Evolutionary conservation across 2,888 invertebrate species (phyloP).

Genomic region (Bombylius major): DNA sequence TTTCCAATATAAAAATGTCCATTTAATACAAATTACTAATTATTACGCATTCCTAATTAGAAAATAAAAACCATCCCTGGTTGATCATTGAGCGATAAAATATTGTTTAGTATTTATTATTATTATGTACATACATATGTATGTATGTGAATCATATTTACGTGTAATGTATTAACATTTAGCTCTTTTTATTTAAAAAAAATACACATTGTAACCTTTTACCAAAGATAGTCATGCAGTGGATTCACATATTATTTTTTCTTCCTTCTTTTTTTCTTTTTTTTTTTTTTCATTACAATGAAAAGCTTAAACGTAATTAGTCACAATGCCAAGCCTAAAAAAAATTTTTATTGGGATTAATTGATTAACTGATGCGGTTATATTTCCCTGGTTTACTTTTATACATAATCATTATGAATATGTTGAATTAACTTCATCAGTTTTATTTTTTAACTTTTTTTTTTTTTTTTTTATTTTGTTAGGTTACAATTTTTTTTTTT

Average conservation of each 20-base stretch:
- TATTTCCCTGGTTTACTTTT: background rate
- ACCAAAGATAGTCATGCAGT: too few relatives aligned
- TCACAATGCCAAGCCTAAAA: slow-evolving; percentile 13
- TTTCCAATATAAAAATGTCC: background rate
- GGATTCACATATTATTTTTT: too few relatives aligned
- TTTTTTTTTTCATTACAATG: too few relatives aligned
- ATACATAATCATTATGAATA: too few relatives aligned
- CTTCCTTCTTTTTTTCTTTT: too few relatives aligned
- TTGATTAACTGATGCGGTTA: slow-evolving; percentile 11
- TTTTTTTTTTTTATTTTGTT: slow-evolving; percentile 2
- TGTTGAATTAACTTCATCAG: background rate
- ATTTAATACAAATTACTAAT: slow-evolving; percentile 12
- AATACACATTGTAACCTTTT: too few relatives aligned
- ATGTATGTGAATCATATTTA: too few relatives aligned
- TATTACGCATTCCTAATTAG: slow-evolving; percentile 12
- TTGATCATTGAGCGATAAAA: slow-evolving; percentile 12
- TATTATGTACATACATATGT: too few relatives aligned
- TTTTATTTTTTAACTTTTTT: background rate
- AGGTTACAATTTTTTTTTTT: slow-evolving; percentile 9
- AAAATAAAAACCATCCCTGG: slow-evolving; percentile 9
- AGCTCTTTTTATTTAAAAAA: too few relatives aligned
- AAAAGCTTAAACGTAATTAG: slow-evolving; percentile 9
- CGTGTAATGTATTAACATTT: too few relatives aligned
- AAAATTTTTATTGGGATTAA: slow-evolving; percentile 15
- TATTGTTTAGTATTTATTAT: too few relatives aligned